Conservation (phyloP, 2,797 vertebrate genomes). For the Enteromius mattozi region DNA sequence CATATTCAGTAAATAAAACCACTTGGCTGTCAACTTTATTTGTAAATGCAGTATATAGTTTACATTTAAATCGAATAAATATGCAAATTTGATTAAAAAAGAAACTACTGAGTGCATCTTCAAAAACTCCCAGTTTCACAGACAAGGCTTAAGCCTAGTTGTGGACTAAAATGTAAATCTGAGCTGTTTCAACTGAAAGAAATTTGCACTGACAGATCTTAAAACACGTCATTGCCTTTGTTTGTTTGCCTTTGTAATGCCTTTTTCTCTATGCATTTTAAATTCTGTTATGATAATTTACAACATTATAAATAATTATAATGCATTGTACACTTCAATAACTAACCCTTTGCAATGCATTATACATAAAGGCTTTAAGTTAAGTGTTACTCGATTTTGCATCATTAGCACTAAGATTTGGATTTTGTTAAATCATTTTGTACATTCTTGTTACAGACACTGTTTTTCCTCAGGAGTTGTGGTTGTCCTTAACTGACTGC, state of each 20-base stretch:
- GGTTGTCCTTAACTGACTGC: background rate
- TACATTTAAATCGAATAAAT: background rate
- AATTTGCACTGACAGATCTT: too few relatives aligned
- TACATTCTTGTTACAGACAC: background rate
- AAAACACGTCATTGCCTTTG: too few relatives aligned
- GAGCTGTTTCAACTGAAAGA: too few relatives aligned
- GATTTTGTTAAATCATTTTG: background rate
- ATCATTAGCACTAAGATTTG: background rate
- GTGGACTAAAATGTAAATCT: too few relatives aligned
- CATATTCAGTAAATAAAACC: background rate
- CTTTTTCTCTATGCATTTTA: background rate
- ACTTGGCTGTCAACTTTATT: background rate
- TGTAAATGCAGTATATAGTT: background rate
- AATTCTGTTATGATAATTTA: background rate
- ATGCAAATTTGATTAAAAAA: background rate
- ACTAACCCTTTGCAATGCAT: background rate
- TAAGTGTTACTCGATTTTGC: background rate
- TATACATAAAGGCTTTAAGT: background rate
- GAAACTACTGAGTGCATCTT: background rate
- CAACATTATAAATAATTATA: background rate
- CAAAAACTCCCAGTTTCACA: background rate
- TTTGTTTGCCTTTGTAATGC: too few relatives aligned
- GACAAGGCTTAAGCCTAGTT: too few relatives aligned
- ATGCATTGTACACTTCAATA: background rate
- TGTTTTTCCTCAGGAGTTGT: conserved; percentile 20